Conservation (phyloP, 2,113 vertebrate genomes). For the Hystrix cristata region DNA sequence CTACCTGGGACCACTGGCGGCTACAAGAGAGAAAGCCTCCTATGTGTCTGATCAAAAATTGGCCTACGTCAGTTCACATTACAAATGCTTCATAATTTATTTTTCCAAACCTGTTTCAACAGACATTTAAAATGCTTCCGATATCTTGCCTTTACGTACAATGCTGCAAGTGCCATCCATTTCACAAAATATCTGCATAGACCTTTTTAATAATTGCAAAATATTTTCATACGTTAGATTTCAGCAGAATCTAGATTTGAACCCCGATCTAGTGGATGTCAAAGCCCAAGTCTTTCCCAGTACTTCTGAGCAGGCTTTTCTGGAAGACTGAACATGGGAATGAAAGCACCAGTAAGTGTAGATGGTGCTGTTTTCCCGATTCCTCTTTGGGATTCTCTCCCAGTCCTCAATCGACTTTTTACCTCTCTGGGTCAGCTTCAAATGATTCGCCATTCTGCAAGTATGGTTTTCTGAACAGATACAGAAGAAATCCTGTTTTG, state of each 20-base stretch:
- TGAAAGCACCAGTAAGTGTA: background rate
- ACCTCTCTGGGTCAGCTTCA: background rate
- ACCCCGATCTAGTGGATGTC: background rate
- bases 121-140: constrained; percentile 47
- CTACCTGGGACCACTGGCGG: background rate
- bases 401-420: constrained; percentile 9
- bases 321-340: background rate
- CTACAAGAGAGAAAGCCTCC: background rate
- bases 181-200: background rate
- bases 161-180: background rate
- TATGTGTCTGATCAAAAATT: background rate
- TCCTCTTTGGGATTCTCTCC: constrained; percentile 4
- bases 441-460: background rate
- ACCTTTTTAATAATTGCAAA: constrained; percentile 38
- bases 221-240: constrained; percentile 33
- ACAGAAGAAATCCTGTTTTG: constrained; percentile 36
- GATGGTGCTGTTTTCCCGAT: background rate
- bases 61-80: constrained; percentile 10
- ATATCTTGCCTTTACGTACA: constrained; percentile 1
- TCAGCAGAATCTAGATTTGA: constrained; percentile 30
- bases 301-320: constrained; percentile 34
- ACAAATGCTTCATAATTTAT: background rate
- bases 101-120: constrained; percentile 19
- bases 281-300: background rate
- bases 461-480: constrained; percentile 52